Conservation (phyloP, 2,113 vertebrate species). For the Pagrus major region DNA sequence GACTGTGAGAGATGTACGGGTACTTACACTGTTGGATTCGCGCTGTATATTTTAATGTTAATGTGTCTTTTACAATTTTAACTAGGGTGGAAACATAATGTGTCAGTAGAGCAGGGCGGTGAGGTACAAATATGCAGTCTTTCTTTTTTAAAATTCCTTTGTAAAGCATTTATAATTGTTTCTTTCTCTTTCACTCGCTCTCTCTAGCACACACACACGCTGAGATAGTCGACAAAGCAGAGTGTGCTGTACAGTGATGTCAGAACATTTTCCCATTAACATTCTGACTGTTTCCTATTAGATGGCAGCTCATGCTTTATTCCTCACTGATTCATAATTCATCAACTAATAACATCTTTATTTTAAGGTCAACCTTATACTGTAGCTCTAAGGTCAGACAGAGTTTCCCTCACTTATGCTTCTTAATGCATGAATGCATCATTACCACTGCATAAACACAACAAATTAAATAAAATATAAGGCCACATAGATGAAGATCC, state of each 20-base stretch:
- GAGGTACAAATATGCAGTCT: not conserved
- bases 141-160: not conserved
- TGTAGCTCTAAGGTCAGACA: constrained; percentile 11
- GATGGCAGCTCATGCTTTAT: constrained; percentile 38
- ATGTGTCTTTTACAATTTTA: constrained; percentile 15
- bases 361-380: constrained; percentile 36
- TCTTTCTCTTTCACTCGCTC: not conserved
- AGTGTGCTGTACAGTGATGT: constrained; percentile 2
- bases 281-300: constrained; percentile 28
- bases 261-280: constrained; percentile 38
- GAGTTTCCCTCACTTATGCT: constrained; percentile 10
- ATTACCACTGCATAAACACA: not conserved
- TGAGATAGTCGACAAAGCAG: constrained; percentile 9
- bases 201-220: constrained; percentile 10
- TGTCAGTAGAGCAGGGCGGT: not conserved
- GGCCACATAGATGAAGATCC: not conserved
- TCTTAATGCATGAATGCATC: not conserved
- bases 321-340: constrained; percentile 48
- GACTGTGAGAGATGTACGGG: not conserved
- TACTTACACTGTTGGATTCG: constrained; percentile 6
- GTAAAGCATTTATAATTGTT: not conserved
- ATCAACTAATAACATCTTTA: constrained; percentile 38
- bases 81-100: not conserved
- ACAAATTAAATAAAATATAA: not conserved
- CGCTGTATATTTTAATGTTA: constrained; percentile 18